Conservation (phyloP, 2,888 invertebrate species). For the Plutella xylostella region DNA sequence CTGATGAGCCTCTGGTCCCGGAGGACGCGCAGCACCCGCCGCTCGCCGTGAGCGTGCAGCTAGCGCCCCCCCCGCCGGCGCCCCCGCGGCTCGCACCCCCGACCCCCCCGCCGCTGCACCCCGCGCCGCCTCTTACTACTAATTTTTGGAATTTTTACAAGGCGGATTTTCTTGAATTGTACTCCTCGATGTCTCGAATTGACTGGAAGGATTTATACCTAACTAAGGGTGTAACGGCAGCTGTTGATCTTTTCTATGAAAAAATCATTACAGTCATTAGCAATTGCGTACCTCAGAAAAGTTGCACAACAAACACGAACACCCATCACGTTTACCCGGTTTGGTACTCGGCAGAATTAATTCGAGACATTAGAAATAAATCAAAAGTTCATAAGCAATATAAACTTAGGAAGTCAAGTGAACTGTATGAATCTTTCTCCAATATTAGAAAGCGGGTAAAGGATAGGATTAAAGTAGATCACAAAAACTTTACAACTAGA, state of each 20-base stretch:
- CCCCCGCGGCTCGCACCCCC: neutral
- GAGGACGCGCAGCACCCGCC: neutral
- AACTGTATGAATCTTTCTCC: slow-evolving; percentile 11
- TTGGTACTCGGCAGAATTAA: slow-evolving; percentile 17
- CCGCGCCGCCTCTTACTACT: neutral
- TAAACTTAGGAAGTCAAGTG: slow-evolving; percentile 7
- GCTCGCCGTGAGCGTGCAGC: neutral
- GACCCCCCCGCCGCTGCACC: neutral
- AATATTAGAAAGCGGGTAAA: slow-evolving; percentile 10
- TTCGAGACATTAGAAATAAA: slow-evolving; percentile 13
- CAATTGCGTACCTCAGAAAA: slow-evolving; percentile 13
- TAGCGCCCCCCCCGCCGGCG: neutral
- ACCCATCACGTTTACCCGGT: slow-evolving; percentile 15
- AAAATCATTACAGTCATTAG: slow-evolving; percentile 9
- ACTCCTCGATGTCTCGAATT: neutral
- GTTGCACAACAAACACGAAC: neutral
- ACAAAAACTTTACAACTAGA: slow-evolving; percentile 4
- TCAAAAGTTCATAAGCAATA: slow-evolving; percentile 13
- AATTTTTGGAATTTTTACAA: slow-evolving; percentile 1
- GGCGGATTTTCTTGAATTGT: neutral
- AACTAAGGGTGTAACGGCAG: neutral
- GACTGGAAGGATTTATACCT: neutral
- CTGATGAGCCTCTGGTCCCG: neutral
- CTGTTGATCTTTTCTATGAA: slow-evolving; percentile 10
- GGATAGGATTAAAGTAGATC: slow-evolving; percentile 4